Base-by-base conservation (phyloP, 2,797 vertebrate genomes). In the Crax fasciolata region DNA sequence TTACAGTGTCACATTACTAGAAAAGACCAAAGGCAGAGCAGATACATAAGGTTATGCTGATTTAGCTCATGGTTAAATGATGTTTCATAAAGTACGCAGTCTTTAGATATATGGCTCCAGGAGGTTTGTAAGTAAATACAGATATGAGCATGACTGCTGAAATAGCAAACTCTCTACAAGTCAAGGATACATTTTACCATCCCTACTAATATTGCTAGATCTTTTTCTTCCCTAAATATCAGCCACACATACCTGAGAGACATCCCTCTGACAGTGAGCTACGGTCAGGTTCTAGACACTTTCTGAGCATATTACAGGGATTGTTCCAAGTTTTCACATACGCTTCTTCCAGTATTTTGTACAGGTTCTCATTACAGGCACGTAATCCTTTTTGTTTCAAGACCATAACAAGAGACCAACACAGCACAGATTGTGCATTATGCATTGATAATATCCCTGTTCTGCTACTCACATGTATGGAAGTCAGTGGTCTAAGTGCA, bases 391-490 rank as follows among this genome's bases (percentile, higher is more conserved):
- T 28, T 49, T 58, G 12, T 13, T 39, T 30, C 19, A 46, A 52
- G 23, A 61, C 46, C 1, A 1, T 10, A 46, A 43, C 21, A 68
- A 51, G 14, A 80, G 52, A 41, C 11, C 79, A 85, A 83, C 24
- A 32, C 27, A 92, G 23, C 39, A 67, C 1, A 71, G 41, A 83
- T 4, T 2, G 23, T 58, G 15, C 5, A 19, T 61, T 67, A 24
- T 17, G 32, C 25, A 43, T 24, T 7, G 12, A 43, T 71, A 78
- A 81, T 2, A 0, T 16, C 23, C 20, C 12, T 0, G 0, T 72
- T 73, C 48, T 54, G 11, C 12, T 27, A 8, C 39, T 81, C 38
- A 41, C 3, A 6, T 1, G 15, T 28, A 21, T 0, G 52, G 54
- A 62, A 86, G 67, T 49, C 49, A 39, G 28, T 68, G 70, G 10